Base-by-base conservation (phyloP, 2,888 invertebrate species). In the Eristalis tenax region DNA sequence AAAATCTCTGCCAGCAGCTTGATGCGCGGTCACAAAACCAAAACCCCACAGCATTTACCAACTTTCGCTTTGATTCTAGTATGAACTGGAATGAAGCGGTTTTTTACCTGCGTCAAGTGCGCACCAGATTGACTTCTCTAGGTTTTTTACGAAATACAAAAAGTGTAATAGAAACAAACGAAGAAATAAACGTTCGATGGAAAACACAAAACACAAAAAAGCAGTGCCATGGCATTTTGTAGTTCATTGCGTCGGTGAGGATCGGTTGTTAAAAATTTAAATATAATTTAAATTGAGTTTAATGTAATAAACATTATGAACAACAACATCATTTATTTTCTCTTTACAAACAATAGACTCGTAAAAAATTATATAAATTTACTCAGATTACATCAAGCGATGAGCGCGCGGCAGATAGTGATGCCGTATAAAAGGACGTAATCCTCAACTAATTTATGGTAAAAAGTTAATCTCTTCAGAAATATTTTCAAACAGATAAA, bases 11-110 rank as follows among this genome's bases (percentile, higher is more conserved):
- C 78, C 86, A 71, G 70, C 28, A 66, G 75, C 86, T 82, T 71
- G 32, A 23, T n/a, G 10, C 61, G 43, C 18, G n/a, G 63, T 56
- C 59, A 82, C 74, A 64, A 75, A 65, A 78, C 77, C 78, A 75
- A 82, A 79, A 82, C 40, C 32, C 35, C 69, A 57, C 81, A 77
- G 69, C 81, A 64, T 18, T 68, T 70, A 83, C 83, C 79, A 83
- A 87, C 87, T 87, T 87, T 87, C 87, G 87, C 87, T 87, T 87
- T 83, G 87, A 64, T 87, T 87, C 87, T 87, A 87, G 87, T 87
- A 68, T 73, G 68, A 87, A 87, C 87, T 83, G 87, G 87, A 76
- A 71, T 68, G 23, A 87, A 83, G 87, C 71, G 68, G 87, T 69
- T 83, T 15, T 28, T 71, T 70, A 73, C 76, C 70, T 80, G 83